Evolutionary conservation across 2,797 vertebrate species (phyloP).

Genomic region (Xenopus petersii): DNA sequence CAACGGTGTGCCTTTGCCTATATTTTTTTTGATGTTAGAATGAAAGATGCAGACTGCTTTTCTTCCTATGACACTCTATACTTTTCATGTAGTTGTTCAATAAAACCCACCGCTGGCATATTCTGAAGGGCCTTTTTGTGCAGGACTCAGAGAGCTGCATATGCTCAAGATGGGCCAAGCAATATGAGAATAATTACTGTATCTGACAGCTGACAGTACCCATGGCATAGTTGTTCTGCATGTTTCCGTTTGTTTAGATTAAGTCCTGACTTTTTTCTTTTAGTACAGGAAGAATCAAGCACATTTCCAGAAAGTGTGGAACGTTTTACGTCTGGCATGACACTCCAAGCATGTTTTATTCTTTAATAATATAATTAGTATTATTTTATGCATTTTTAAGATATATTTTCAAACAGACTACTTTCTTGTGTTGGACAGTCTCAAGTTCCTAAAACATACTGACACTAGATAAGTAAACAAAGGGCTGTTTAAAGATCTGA

Average conservation of each 20-base stretch:
- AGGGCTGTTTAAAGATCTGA: not conserved
- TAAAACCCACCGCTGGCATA: conserved; percentile 40
- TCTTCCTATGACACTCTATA: conserved; percentile 35
- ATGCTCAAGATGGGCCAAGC: conserved; percentile 46
- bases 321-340: not conserved
- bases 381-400: not conserved
- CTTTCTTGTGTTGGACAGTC: too few relatives aligned
- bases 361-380: not conserved
- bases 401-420: too few relatives aligned
- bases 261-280: conserved; percentile 9
- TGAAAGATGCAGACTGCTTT: conserved; percentile 44
- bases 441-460: not conserved
- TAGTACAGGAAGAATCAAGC: conserved; percentile 1
- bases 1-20: conserved; percentile 29
- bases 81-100: conserved; percentile 34
- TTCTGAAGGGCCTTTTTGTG: conserved; percentile 39
- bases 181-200: conserved; percentile 40
- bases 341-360: not conserved
- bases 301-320: not conserved
- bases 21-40: conserved; percentile 37
- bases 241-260: conserved; percentile 13
- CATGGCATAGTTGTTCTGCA: conserved; percentile 17
- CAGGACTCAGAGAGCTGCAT: conserved; percentile 35
- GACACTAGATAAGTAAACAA: not conserved
- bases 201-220: conserved; percentile 34